Evolutionary conservation across 92 coral and sea anemone species (phyloP).

Genomic region (Epizoanthus stellaris): DNA sequence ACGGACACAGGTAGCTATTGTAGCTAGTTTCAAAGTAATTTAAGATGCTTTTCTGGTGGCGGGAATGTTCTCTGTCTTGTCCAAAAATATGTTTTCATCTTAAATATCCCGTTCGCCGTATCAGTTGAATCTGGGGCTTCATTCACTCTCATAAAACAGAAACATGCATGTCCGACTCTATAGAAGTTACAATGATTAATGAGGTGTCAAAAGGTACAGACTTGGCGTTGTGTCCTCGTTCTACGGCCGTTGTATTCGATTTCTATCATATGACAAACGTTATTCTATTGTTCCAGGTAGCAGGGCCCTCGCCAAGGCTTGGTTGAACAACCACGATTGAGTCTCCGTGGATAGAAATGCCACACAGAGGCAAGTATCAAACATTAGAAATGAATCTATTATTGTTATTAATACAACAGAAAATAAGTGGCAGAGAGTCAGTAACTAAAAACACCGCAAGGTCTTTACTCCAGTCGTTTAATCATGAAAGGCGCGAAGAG

Average conservation of each 20-base stretch:
- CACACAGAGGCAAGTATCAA: constrained; percentile 80
- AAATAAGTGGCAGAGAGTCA: not conserved
- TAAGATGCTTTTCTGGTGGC: constrained; percentile 24
- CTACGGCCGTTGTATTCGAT: not conserved
- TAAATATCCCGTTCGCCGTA: not conserved
- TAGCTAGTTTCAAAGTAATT: constrained; percentile 27
- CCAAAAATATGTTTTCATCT: not conserved
- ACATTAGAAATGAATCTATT: not conserved
- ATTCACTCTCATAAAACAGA: not conserved
- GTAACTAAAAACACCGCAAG: too few species aligned
- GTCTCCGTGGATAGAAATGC: constrained; percentile 70
- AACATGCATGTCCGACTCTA: not conserved
- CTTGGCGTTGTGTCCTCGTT: not conserved
- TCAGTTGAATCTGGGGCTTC: not conserved
- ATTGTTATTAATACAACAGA: not conserved
- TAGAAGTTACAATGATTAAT: not conserved
- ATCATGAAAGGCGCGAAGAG: too few species aligned
- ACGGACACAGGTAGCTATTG: not conserved
- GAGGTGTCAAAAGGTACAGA: not conserved
- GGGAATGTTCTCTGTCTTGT: not conserved
- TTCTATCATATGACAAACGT: not conserved
- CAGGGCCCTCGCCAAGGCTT: constrained; percentile 51
- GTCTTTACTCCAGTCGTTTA: too few species aligned
- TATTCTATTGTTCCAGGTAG: constrained; percentile 1
- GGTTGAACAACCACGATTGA: constrained; percentile 43